Percentiles rank a stretch among this genome's conserved stretches.
These are phyloP conservation scores for Anguilla obscura DNA, from an alignment of 2,797 vertebrate genomes.

Conservation along the genomic window DNA sequence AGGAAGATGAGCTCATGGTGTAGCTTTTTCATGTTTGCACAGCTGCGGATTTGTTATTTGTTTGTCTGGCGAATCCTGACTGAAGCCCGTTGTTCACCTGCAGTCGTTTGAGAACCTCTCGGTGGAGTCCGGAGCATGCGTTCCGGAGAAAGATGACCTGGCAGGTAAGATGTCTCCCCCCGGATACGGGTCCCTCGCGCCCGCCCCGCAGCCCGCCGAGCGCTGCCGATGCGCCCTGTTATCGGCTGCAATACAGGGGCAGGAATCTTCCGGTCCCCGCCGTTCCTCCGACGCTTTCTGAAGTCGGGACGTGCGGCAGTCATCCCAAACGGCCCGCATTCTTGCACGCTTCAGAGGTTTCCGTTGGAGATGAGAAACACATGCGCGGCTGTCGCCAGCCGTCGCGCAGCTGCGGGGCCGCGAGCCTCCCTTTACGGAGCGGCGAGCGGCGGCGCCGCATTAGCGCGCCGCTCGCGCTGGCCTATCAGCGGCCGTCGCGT, in stretches of 20 bases:
- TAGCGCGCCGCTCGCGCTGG: neutral
- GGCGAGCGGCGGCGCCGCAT: neutral
- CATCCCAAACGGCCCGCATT: constrained; percentile 2
- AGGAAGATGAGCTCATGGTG: neutral
- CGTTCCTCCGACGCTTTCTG: constrained; percentile 19
- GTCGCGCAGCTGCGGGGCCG: neutral
- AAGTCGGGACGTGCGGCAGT: neutral
- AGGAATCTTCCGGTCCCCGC: constrained; percentile 11
- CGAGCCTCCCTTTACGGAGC: too few species aligned
- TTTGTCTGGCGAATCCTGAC: neutral
- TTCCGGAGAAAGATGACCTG: constrained; percentile 88
- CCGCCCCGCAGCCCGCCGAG: neutral
- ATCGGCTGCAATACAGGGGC: constrained; percentile 1
- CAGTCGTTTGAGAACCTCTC: constrained; percentile 94
- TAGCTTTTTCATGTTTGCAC: neutral
- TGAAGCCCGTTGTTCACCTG: constrained; percentile 32
- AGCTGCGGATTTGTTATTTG: neutral
- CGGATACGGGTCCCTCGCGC: neutral
- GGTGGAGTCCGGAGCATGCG: constrained; percentile 83
- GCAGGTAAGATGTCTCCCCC: constrained; percentile 65
- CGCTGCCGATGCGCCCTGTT: neutral
- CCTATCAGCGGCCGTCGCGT: constrained; percentile 52
- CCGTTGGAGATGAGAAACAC: constrained; percentile 1
- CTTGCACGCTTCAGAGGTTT: neutral
- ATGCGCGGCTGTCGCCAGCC: neutral